Percentiles rank a stretch among this genome's conserved stretches.
These are phyloP conservation scores for Megalops cyprinoides DNA, from an alignment of 2,797 vertebrate genomes.

Conservation along the genomic window DNA sequence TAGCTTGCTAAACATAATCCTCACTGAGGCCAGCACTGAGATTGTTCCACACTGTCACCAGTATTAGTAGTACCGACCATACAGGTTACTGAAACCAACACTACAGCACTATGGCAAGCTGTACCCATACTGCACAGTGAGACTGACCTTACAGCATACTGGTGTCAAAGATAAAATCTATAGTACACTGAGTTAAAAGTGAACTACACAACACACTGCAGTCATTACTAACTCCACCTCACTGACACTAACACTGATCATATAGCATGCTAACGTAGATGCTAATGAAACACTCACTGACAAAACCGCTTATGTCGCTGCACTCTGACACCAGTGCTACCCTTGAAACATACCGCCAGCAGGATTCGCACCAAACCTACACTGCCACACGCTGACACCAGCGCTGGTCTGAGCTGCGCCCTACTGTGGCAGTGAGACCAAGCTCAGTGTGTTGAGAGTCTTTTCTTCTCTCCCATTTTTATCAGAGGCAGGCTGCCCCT, in stretches of 20 bases:
- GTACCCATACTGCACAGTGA: no score
- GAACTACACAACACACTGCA: no score
- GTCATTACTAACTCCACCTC: neutral
- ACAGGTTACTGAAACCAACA: no score
- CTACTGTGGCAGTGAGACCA: neutral
- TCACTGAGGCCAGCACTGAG: no score
- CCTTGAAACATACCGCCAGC: no score
- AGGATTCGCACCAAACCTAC: no score
- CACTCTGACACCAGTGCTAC: neutral
- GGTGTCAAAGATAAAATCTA: no score
- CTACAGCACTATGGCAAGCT: no score
- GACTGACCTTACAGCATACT: no score
- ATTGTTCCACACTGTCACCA: no score
- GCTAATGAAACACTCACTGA: neutral
- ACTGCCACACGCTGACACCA: neutral
- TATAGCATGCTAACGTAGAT: neutral
- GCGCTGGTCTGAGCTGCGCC: neutral
- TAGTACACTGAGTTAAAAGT: no score
- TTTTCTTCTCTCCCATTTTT: conserved; percentile 16
- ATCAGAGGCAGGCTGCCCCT: neutral
- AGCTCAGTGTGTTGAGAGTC: neutral
- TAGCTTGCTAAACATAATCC: neutral
- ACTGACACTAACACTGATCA: neutral
- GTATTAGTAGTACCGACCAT: no score
- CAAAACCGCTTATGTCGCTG: neutral